A percentile compares a stretch with the other conserved stretches of the same genome.
Evolutionary conservation across 2,113 vertebrate genomes (phyloP).

Genomic region (Mesocricetus auratus): DNA sequence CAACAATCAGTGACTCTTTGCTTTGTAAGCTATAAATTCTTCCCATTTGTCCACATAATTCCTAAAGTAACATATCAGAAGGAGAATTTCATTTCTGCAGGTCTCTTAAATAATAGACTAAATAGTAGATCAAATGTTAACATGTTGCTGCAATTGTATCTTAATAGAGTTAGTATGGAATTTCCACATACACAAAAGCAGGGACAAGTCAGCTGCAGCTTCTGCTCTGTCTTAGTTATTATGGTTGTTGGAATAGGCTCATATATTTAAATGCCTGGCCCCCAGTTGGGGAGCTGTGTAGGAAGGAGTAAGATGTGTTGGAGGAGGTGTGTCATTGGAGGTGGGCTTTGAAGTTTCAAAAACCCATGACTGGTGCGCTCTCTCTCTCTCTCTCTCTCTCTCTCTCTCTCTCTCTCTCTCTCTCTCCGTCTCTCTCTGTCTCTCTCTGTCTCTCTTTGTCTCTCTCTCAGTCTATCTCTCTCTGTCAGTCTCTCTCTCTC

Average conservation of each 20-base stretch:
- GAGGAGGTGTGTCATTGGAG: not conserved
- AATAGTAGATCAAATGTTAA: not conserved
- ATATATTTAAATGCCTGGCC: not conserved
- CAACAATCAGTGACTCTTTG: not conserved
- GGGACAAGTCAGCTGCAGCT: not conserved
- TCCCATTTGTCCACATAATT: not conserved
- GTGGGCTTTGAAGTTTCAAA: not conserved
- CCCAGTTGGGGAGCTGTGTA: not conserved
- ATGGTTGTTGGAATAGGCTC: not conserved
- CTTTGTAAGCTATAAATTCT: conserved; percentile 30
- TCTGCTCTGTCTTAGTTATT: not conserved
- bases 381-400: not conserved
- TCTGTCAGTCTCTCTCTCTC: not conserved
- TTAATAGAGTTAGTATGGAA: not conserved
- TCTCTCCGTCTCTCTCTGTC: too few relatives aligned
- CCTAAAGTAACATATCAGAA: conserved; percentile 48
- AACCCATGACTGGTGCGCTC: not conserved
- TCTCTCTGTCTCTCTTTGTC: too few relatives aligned
- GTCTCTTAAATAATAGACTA: conserved; percentile 24
- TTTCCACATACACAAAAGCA: not conserved
- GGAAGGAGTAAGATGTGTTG: not conserved
- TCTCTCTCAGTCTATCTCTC: not conserved
- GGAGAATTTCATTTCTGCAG: not conserved
- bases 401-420: too few relatives aligned
- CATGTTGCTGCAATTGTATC: not conserved